Evolutionary conservation across 2,797 vertebrate genomes (phyloP), one percentile per base, ranked within the genome.

Genomic region (Cetoscarus ocellatus): DNA sequence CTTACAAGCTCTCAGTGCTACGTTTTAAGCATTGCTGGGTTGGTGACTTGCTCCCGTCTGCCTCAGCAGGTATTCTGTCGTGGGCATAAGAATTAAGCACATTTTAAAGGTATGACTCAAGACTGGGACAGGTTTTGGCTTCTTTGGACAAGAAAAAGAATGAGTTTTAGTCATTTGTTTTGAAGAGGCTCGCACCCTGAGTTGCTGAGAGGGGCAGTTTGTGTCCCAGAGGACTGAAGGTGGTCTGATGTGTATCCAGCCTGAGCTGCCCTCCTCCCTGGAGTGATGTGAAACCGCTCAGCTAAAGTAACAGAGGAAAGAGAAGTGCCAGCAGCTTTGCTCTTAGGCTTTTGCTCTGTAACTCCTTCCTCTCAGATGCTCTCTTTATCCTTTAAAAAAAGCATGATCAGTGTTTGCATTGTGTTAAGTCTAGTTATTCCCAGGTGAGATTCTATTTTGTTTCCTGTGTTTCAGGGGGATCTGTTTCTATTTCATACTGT

Each of bases 401-500:
- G 98, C 97, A 97, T 98, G 97, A 95, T 95, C 94, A 93, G 94
- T 96, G 96, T 98, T 94, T 97, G 95, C 96, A 95, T 96, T 96
- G 94, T 95, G 90, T 95, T 92, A 66, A 93, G 89, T 96, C 93
- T 92, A 94, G 94, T 92, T 91, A 78, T 94, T 96, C 95, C 84
- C 79, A 95, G 96, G 95, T 97, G 95, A 97, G 95, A 96, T 95
- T 94, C 92, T 94, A 90, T 95, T 95, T 99, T 98, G 97, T 98
- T 99, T 99, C 96, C 97, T 98, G 97, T 96, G 93, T 92, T 90
- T 65, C 85, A 89, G 88, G 89, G 86, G 82, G 87, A 92, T 86
- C 61, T 80, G 77, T 90, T 86, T 87, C 78, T 52, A 82, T 64
- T 77, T 78, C 27, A 27, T 76, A 77, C 55, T 44, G 64, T 75